Conservation (phyloP, 2,113 vertebrate genomes). For the Scatophagus argus region DNA sequence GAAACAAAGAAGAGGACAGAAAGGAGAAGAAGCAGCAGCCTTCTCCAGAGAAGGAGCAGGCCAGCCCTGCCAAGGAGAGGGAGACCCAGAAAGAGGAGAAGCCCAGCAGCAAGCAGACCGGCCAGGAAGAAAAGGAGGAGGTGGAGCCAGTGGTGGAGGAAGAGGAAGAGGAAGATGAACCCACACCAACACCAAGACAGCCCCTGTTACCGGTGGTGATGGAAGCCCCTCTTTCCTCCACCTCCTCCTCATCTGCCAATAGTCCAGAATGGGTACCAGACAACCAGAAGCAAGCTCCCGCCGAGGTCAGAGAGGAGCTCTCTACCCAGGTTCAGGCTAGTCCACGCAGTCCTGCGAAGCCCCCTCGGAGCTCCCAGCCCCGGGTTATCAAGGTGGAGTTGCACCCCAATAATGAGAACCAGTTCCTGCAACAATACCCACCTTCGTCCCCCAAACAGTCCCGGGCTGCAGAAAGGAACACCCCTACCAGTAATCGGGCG, state of each 20-base stretch:
- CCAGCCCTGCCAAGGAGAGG: constrained; percentile 74
- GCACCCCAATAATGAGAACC: constrained; percentile 82
- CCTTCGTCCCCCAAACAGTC: constrained; percentile 82
- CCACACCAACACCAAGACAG: constrained; percentile 64
- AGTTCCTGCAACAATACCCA: constrained; percentile 77
- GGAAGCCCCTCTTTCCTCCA: constrained; percentile 79
- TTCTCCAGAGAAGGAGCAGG: constrained; percentile 76
- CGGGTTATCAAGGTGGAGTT: constrained; percentile 78
- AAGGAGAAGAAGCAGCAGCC: constrained; percentile 70
- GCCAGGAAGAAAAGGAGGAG: constrained; percentile 66
- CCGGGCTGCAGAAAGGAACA: constrained; percentile 86
- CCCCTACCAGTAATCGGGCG: constrained; percentile 76
- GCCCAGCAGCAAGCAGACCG: constrained; percentile 75
- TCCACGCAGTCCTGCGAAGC: constrained; percentile 74
- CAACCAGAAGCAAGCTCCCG: constrained; percentile 71
- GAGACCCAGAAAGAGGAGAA: constrained; percentile 82
- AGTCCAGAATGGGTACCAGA: constrained; percentile 72
- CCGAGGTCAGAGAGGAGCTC: constrained; percentile 70
- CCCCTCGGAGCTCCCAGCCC: constrained; percentile 71
- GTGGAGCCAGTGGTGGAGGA: constrained; percentile 51
- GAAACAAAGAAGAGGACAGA: constrained; percentile 77
- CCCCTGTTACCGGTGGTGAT: constrained; percentile 78
- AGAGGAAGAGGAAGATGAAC: constrained; percentile 59
- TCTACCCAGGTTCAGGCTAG: constrained; percentile 60
- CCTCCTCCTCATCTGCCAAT: constrained; percentile 70